Evolutionary conservation across 2,888 invertebrate species (phyloP), one percentile per base, ranked within the genome.

Genomic region (Dryobota labecula): DNA sequence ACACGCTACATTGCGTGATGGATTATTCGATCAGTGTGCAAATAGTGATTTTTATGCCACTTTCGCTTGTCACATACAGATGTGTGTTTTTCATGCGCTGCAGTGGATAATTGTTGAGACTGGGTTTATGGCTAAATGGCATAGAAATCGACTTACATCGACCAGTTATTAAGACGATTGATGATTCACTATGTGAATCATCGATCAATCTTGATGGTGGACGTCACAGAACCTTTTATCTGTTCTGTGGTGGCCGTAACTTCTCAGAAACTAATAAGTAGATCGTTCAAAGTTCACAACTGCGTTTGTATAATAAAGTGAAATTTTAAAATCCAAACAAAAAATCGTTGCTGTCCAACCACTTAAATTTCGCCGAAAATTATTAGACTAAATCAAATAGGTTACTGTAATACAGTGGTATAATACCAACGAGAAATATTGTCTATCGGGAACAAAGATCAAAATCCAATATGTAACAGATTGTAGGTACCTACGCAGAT

Each of bases 1-100:
- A 73, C 94, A 94, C 93, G 94, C 89, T 77, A 93, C 63, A 76
- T 93, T 78, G 94, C 94, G 92, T 94, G 94, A 77, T 76, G 87
- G 85, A 88, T 89, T 85, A 87, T 88, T 86, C 86, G 82, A 89
- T 90, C 90, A 88, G 83, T 88, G 84, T 86, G 87, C 87, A 89
- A 91, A 89, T 85, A 87, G 80, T 85, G 84, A 87, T 89, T 89
- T 88, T 89, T 85, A 86, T 83, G 82, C 85, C 78, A 92, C 93
- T 93, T 92, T 93, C 93, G 89, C 92, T 90, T 89, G 89, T 90
- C 90, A 90, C 80, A 70, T 51, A 70, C 78, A 83, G 80, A 80
- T 82, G 58, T 70, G 45, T 49, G 84, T 85, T 88, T 88, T 84
- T 86, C 74, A 86, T 56, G 81, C 81, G 81, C 85, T 82, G 73